Evolutionary conservation across 2,113 vertebrate species (phyloP), one percentile per base, ranked within the genome.

Genomic region (Poecile atricapillus): DNA sequence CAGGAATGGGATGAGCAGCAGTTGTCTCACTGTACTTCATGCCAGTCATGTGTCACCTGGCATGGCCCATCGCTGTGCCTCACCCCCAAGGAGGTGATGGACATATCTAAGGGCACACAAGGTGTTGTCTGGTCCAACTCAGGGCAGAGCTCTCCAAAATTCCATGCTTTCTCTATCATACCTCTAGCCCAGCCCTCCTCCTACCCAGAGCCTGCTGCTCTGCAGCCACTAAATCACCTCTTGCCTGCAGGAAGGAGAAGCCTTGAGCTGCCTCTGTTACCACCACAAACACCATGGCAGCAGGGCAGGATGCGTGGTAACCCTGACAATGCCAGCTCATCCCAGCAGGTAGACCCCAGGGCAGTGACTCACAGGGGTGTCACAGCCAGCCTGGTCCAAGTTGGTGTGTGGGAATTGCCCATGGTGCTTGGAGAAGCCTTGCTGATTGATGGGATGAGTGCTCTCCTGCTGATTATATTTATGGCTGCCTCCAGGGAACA

Each of bases 201-300:
- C 60, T 67, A 28, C 37, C 13, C 39, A 59, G 17, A 65, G 35
- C 31, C 31, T 58, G 19, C n/a, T 65, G 39, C n/a, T 67, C 56
- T 2, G 3, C 74, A 12, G 16, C 47, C 41, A 31, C 41, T 64
- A 33, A 83, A 76, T 44, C 43, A 9, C 77, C 39, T 87, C 58
- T 88, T 90, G 75, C 85, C 59, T 83, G 79, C 37, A 80, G 79
- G 68, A 94, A 71, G 70, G 64, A 87, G 49, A 60, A 76, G 21
- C 35, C 63, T 76, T 24, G 58, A 74, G 43, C 83, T 90, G 88
- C 59, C 71, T 90, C 75, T 95, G 79, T 96, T 96, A 88, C 58
- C 94, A 93, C 92, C 68, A 93, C 94, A 93, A 93, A 92, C 88
- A 74, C 90, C 90, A 92, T 88, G 92, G 94, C 88, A 95, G 90